Evolutionary conservation across 2,797 vertebrate species (phyloP), one percentile per base, ranked within the genome.

Genomic region (Peromyscus attwateri): DNA sequence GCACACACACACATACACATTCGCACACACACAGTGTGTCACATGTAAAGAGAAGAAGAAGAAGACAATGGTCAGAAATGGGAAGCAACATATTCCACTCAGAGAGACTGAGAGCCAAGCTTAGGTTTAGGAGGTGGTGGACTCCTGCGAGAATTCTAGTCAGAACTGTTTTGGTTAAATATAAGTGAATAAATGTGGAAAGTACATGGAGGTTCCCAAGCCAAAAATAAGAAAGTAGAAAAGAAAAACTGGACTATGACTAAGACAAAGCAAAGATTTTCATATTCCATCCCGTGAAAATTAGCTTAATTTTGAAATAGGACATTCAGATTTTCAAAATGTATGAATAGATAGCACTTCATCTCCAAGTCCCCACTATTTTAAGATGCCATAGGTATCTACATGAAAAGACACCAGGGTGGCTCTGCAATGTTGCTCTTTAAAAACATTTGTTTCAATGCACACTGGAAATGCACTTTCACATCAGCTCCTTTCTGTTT

Each of bases 291-390:
- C 46, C 64, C 70, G 31, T 91, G 34, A 43, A 94, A 91, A 29
- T 82, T 94, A 87, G 43, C 71, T 87, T 40, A 84, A 43, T 43
- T 55, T 79, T 91, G 46, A 92, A 84, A 90, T 64, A 77, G 11
- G 40, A 90, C 52, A 68, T 62, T 82, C 0, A 80, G 91, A 43
- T 17, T 96, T 37, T 8, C 0, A 93, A 66, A 92, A 66, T n/a
- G 21, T 73, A 73, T 75, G 19, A 79, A 29, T 43, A 89, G 57
- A 6, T 71, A 75, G 1, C 1, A 71, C n/a, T 34, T 91, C 13
- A 66, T 17, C 14, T 46, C 27, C 46, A 23, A 80, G 25, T 68
- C 27, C 27, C 71, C 89, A 21, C 25, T 64, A 13, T 70, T 82
- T 88, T 91, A 82, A 87, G 11, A 70, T 60, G 88, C 6, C 4